Conservation (phyloP, 2,888 invertebrate species). For the Galerucella nymphaeae region DNA sequence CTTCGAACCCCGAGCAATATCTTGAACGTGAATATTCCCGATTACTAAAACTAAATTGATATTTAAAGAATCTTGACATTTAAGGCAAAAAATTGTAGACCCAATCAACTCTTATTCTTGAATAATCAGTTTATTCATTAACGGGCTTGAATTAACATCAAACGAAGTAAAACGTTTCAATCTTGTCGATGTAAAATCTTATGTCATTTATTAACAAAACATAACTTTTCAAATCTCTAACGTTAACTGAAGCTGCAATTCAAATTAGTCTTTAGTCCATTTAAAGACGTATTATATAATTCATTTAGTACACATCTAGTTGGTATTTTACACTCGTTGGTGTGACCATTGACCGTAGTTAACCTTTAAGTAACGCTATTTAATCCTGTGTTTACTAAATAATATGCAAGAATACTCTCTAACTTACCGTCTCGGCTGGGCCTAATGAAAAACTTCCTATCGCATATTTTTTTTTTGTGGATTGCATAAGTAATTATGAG, state of each 20-base stretch:
- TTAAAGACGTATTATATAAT: constrained; percentile 37
- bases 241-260: constrained; percentile 7
- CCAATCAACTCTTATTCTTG: too few relatives aligned
- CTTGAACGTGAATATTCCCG: too few relatives aligned
- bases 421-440: constrained; percentile 28
- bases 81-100: too few relatives aligned
- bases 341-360: constrained; percentile 54
- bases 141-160: too few relatives aligned
- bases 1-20: too few relatives aligned
- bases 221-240: neutral
- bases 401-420: constrained; percentile 38
- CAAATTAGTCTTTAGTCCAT: constrained; percentile 24
- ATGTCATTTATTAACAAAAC: too few relatives aligned
- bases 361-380: constrained; percentile 51
- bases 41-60: too few relatives aligned
- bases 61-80: too few relatives aligned
- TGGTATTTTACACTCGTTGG: constrained; percentile 48
- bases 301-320: constrained; percentile 41
- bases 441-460: constrained; percentile 29
- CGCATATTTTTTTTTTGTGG: neutral
- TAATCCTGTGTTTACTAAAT: constrained; percentile 49
- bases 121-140: too few relatives aligned
- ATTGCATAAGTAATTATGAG: neutral
- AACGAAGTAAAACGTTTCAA: too few relatives aligned
- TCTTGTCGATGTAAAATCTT: too few relatives aligned